A percentile compares a stretch with the other conserved stretches of the same genome.
Conservation (phyloP, 2,113 vertebrate species). For the Cinclus cinclus region DNA sequence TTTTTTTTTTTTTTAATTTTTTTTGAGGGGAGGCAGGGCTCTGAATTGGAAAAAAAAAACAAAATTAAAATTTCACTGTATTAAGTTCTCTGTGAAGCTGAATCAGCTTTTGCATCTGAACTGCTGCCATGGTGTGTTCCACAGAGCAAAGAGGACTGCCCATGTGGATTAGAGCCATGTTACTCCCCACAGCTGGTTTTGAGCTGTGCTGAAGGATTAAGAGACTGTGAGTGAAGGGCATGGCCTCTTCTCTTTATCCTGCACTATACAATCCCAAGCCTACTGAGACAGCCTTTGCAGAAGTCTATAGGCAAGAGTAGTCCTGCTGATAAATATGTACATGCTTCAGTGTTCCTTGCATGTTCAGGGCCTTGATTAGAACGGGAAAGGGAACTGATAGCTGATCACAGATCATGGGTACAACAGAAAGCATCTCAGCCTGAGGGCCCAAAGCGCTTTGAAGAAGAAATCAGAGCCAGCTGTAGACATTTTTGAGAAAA, state of each 20-base stretch:
- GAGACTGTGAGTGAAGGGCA: not conserved
- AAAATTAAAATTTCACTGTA: not conserved
- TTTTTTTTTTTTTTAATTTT: not conserved
- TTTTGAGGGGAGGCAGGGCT: not conserved
- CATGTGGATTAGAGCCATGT: not conserved
- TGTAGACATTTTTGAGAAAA: not conserved
- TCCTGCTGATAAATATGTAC: not conserved
- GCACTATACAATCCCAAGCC: not conserved
- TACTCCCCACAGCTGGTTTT: not conserved
- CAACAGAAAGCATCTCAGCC: not conserved
- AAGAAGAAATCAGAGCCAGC: not conserved
- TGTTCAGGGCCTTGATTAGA: not conserved
- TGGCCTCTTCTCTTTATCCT: not conserved
- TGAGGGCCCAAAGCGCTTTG: not conserved
- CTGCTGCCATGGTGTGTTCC: not conserved
- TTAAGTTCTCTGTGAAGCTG: not conserved
- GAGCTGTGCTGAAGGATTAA: constrained; percentile 19
- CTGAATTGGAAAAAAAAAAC: not conserved
- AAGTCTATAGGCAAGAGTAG: not conserved
- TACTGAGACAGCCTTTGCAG: not conserved
- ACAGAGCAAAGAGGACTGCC: not conserved
- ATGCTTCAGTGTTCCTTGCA: not conserved
- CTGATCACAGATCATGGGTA: not conserved
- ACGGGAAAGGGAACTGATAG: not conserved
- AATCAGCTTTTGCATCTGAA: not conserved